Conservation (phyloP, 2,888 invertebrate species). For the Ormyrus nitidulus region DNA sequence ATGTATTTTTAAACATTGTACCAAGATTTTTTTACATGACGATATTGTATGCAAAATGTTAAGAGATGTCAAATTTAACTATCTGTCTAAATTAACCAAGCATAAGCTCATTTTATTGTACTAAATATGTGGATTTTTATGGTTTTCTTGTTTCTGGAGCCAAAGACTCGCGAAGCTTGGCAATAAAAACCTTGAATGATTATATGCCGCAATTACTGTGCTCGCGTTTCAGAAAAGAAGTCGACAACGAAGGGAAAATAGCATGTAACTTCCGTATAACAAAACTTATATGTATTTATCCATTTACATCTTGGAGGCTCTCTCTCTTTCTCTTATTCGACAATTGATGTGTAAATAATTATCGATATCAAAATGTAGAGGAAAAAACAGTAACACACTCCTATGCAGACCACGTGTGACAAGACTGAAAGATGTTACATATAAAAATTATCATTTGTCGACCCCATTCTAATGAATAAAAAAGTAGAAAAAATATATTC, state of each 20-base stretch:
- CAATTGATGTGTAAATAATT: conserved; percentile 56
- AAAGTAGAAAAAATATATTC: conserved; percentile 30
- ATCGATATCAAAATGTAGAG: conserved; percentile 56
- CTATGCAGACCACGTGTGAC: conserved; percentile 57
- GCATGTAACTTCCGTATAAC: conserved; percentile 41
- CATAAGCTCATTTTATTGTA: conserved; percentile 23
- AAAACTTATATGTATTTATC: not conserved
- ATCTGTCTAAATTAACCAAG: conserved; percentile 28
- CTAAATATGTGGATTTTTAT: conserved; percentile 21
- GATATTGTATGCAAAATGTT: conserved; percentile 21
- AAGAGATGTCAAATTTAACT: conserved; percentile 35
- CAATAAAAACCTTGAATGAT: conserved; percentile 38
- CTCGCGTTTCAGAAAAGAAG: conserved; percentile 35
- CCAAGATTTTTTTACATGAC: conserved; percentile 40
- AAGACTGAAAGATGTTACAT: conserved; percentile 58
- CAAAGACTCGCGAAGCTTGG: conserved; percentile 47
- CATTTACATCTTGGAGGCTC: no score
- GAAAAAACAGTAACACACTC: conserved; percentile 47
- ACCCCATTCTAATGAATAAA: conserved; percentile 48
- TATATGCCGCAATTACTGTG: conserved; percentile 18
- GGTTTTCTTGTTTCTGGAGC: conserved; percentile 40
- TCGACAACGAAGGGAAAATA: conserved; percentile 51
- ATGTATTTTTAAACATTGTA: conserved; percentile 48
- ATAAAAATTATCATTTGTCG: conserved; percentile 52
- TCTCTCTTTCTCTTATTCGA: conserved; percentile 41